Base-by-base conservation (phyloP, 2,113 vertebrate genomes). In the Centrocercus urophasianus region DNA sequence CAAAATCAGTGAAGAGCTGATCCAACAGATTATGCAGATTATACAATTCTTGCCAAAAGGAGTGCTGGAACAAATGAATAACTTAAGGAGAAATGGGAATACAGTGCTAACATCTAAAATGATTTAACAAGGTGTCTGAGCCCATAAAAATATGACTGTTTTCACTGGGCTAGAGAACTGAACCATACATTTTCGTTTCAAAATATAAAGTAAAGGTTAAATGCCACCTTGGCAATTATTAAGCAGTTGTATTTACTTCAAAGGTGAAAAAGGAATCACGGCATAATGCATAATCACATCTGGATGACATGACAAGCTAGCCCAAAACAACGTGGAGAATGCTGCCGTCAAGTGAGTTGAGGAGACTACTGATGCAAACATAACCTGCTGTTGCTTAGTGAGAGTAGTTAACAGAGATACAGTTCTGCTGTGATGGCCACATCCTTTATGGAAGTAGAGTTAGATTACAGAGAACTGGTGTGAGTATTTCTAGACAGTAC, bases 1-100 rank as follows among this genome's bases (percentile, higher is more conserved):
- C 57, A 89, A 88, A 92, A 89, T 76, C 48, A 92, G 73, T 76
- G 83, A 86, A 91, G 86, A 92, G 76, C 92, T 94, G 69, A 83
- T 94, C 92, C 83, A 95, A 92, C 13, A 92, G 52, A 66, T 95
- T 95, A 92, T 92, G 95, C 95, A n/a, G n/a, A n/a, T n/a, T n/a
- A n/a, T 82, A 54, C 75, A 70, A 82, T 76, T 84, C 89, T 66
- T 96, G 94, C 89, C 92, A 96, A 94, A 95, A 93, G 59, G 83
- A 94, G 63, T 69, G n/a, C 80, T 95, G 89, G 66, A 92, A 89
- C 43, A 84, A 93, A 94, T 82, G 0, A 92, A 89, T 94, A 90
- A 66, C 86, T 93, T 81, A 78, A 84, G 89, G 66, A 84, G 90
- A 92, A 89, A 79, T 28, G n/a, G 21, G 45, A 74, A 77, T 83